Evolutionary conservation across 2,113 vertebrate genomes (phyloP).

Genomic region (Ammodytes marinus): DNA sequence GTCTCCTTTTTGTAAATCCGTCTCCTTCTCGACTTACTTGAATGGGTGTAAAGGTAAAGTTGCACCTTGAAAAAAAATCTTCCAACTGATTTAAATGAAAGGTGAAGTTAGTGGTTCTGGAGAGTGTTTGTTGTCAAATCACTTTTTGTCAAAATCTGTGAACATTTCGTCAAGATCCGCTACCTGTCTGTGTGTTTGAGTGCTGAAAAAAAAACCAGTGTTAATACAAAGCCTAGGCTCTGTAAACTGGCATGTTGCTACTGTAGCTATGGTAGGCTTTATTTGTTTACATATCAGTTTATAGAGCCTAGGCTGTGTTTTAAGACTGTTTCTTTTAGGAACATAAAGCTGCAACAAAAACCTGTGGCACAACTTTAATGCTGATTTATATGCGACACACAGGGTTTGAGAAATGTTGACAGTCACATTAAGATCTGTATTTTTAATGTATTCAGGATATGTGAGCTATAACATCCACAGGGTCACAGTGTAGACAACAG

Average conservation of each 20-base stretch:
- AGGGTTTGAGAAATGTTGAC: background rate
- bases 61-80: background rate
- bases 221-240: too few species aligned
- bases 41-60: background rate
- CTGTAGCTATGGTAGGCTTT: too few species aligned
- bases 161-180: too few species aligned
- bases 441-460: background rate
- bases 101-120: too few species aligned
- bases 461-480: background rate
- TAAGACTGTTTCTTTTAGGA: background rate
- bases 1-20: background rate
- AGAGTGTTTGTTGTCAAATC: too few species aligned
- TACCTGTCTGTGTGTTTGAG: too few species aligned
- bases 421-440: background rate
- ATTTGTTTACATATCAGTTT: too few species aligned
- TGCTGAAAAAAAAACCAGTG: too few species aligned
- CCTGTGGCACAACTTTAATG: background rate
- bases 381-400: background rate
- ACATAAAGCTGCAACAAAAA: constrained; percentile 2
- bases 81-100: background rate
- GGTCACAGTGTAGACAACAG: constrained; percentile 4
- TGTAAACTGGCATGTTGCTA: too few species aligned
- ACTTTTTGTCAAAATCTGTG: too few species aligned
- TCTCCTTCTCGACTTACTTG: background rate
- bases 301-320: too few species aligned